Conservation (phyloP, 2,113 vertebrate species). For the Passer domesticus region DNA sequence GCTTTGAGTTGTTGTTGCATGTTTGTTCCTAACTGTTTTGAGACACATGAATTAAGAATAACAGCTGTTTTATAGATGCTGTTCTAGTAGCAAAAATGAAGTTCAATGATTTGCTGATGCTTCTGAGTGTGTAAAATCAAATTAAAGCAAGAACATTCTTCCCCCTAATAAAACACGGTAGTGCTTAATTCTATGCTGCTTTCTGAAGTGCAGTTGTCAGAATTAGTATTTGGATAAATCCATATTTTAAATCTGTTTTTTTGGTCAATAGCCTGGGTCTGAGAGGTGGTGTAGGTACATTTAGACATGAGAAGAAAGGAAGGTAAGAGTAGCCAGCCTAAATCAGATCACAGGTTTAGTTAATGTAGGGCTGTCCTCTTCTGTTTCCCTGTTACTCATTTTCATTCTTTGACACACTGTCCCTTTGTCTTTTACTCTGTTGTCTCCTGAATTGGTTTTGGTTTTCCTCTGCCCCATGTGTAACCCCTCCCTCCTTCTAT, state of each 20-base stretch:
- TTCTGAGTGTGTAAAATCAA: not conserved
- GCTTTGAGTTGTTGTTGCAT: not conserved
- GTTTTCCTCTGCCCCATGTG: not conserved
- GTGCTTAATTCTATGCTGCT: not conserved
- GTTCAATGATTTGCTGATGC: fast-evolving
- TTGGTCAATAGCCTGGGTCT: not conserved
- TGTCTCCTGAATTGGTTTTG: not conserved
- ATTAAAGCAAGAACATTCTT: not conserved
- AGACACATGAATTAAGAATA: not conserved
- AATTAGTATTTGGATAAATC: not conserved
- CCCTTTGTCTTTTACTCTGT: not conserved
- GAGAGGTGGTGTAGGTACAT: not conserved
- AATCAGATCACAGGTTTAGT: not conserved
- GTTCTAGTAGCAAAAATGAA: not conserved
- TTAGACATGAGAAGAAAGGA: not conserved
- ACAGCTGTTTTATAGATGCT: not conserved
- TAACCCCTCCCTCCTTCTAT: fast-evolving
- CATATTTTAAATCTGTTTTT: not conserved
- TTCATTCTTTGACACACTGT: not conserved
- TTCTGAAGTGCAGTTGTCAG: not conserved
- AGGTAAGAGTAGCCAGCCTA: not conserved
- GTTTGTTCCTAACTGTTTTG: not conserved
- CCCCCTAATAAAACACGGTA: not conserved
- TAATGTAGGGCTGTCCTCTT: not conserved
- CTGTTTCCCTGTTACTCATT: not conserved